Percentiles rank a stretch among this genome's conserved stretches.
Conservation (phyloP, 2,888 invertebrate species). For the Diaperis boleti region DNA sequence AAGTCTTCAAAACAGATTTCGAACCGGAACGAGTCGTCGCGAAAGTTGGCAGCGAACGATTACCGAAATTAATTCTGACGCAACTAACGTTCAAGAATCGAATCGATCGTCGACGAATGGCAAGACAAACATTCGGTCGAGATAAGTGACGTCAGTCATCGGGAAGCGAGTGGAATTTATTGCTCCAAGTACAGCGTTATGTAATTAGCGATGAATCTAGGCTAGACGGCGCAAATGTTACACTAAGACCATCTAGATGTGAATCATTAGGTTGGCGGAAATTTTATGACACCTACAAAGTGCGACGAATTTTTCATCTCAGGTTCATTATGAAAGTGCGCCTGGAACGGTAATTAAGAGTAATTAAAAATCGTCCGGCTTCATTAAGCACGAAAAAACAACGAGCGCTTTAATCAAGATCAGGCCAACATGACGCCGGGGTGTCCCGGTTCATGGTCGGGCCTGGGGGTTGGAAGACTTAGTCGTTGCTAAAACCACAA, state of each 20-base stretch:
- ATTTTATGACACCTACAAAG: background rate
- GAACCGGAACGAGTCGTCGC: background rate
- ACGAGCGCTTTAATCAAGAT: no score
- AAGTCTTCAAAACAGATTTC: slow-evolving; percentile 33
- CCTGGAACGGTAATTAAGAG: background rate
- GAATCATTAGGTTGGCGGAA: no score
- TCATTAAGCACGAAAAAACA: no score
- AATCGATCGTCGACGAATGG: slow-evolving; percentile 5
- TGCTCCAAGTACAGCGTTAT: background rate
- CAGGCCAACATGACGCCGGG: no score
- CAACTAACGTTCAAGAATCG: slow-evolving; percentile 24
- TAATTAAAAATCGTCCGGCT: background rate
- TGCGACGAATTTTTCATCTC: background rate
- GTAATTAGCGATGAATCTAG: background rate
- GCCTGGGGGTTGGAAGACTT: no score
- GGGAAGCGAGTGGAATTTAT: slow-evolving; percentile 7
- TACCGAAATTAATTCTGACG: slow-evolving; percentile 16
- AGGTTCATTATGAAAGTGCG: background rate
- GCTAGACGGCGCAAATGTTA: background rate
- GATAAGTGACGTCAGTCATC: slow-evolving; percentile 10
- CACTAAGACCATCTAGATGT: background rate
- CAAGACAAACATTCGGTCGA: slow-evolving; percentile 7
- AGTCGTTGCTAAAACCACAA: no score
- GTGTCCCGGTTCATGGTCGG: no score
- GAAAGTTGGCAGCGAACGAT: slow-evolving; percentile 6